Evolutionary conservation across 2,797 vertebrate species (phyloP).

Genomic region (Dendrocincla tyrannina): DNA sequence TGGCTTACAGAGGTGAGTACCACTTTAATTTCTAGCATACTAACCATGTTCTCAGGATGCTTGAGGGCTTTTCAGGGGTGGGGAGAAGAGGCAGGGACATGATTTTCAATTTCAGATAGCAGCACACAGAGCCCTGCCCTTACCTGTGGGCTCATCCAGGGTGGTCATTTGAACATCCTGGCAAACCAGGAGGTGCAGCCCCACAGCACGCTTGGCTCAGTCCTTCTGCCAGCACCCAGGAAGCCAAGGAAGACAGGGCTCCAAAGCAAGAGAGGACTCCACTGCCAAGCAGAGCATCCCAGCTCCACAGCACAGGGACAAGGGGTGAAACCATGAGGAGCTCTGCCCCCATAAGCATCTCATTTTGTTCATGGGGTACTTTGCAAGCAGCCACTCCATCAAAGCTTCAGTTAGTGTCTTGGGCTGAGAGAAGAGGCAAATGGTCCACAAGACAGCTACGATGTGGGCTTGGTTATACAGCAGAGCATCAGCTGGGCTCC

Average conservation of each 20-base stretch:
- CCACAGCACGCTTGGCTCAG: neutral
- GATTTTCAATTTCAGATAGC: neutral
- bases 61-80: neutral
- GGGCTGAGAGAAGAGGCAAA: neutral
- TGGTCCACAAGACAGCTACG: fast-evolving
- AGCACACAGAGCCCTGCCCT: neutral
- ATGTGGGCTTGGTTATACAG: neutral
- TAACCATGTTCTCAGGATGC: neutral
- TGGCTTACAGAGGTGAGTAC: constrained; percentile 53
- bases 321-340: neutral
- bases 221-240: neutral
- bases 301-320: fast-evolving
- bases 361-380: neutral
- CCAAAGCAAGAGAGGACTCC: neutral
- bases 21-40: constrained; percentile 3
- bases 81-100: neutral
- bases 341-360: neutral
- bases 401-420: neutral
- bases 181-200: neutral
- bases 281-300: neutral
- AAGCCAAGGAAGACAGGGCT: neutral
- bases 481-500: neutral
- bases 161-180: neutral
- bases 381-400: neutral
- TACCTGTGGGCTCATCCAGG: neutral